Base-by-base conservation (phyloP, 2,888 invertebrate species). In the Caenorhabditis sulstoni region DNA sequence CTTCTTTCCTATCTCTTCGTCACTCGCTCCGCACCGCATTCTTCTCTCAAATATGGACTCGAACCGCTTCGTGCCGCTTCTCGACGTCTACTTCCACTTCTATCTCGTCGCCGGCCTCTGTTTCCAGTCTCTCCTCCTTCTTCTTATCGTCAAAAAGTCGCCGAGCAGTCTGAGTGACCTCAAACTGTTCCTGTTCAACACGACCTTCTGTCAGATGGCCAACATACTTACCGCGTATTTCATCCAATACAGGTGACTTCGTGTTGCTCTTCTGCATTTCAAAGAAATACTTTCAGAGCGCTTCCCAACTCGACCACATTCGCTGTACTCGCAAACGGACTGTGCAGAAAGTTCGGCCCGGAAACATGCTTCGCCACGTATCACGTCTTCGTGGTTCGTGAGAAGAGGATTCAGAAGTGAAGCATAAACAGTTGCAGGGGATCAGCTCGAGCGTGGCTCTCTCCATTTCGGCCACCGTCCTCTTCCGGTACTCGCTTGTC, bases 221-320 rank as follows among this genome's bases (percentile, higher is more conserved):
- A 71, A 71, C 64, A 71, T 71, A 22, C 45, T 71, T 9, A 49
- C 49, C 22, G 62, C 71, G 9, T 71, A 71, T 57, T 71, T 71
- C 29, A 57, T 71, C 9, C 71, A 71, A 39, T 71, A 71, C 50
- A 57, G 71, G 71, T 64, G 22, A 11, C 52, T n/a, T 29, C 29
- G 29, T 52, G 23, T 23, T 52, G 4, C 7, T 29, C 7, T 29
- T 29, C 29, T 29, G 29, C 29, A 29, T 29, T 29, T 29, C 29
- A 5, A n/a, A n/a, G n/a, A 7, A 29, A 29, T 29, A 3, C 4
- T 62, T 71, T 64, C 71, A 71, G 71, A 20, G 71, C 71, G 29
- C 41, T 71, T 14, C 71, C 71, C 57, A 71, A 71, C 47, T 57
- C 71, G 29, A 71, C 71, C 14, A 71, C 71, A 12, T 39, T 71